phyloP scores from a whole-genome alignment of 2,113 vertebrate species.

The Cygnus atratus region DNA sequence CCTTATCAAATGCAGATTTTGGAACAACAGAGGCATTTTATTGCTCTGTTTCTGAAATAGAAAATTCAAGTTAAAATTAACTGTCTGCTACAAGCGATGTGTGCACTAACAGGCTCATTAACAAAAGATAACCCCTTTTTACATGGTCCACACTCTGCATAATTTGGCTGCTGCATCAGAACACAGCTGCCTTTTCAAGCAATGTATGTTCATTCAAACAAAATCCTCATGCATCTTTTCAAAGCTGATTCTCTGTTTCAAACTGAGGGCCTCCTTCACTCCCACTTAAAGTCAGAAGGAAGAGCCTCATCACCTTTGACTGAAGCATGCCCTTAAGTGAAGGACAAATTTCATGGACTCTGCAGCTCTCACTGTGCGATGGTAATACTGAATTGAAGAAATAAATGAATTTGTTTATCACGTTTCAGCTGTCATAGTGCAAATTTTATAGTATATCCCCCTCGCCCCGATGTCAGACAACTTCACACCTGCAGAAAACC shows the following conservation, averaged over 20 bases:
- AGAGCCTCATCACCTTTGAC: background rate
- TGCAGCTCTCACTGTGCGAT: background rate
- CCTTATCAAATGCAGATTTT: background rate
- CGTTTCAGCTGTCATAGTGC: background rate
- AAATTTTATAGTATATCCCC: background rate
- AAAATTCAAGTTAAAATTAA: background rate
- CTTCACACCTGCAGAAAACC: rapidly evolving
- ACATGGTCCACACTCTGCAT: background rate
- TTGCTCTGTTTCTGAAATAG: background rate
- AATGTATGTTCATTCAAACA: background rate
- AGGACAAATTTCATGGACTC: background rate
- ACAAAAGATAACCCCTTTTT: background rate
- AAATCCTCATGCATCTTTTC: background rate
- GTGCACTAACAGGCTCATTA: background rate
- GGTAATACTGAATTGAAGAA: background rate
- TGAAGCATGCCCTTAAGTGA: background rate
- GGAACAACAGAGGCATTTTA: background rate
- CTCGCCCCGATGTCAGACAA: background rate
- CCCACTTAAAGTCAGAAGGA: background rate
- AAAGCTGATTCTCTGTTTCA: background rate
- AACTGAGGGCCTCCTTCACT: background rate
- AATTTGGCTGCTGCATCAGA: background rate
- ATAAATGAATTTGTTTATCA: background rate
- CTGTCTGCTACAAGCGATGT: background rate
- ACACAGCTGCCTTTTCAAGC: background rate